Evolutionary conservation across 2,113 vertebrate species (phyloP), one percentile per base, ranked within the genome.

Genomic region (Mobula birostris): DNA sequence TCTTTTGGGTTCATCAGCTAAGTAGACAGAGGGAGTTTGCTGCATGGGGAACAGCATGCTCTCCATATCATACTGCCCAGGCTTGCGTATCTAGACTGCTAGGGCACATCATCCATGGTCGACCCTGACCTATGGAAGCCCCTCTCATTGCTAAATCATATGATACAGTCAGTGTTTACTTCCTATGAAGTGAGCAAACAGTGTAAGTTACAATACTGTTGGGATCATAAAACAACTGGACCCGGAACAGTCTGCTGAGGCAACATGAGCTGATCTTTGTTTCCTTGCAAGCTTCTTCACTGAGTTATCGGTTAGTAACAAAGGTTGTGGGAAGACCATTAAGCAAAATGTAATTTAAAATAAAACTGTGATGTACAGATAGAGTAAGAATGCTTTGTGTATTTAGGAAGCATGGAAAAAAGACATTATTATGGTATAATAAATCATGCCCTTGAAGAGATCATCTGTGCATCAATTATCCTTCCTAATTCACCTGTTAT

Each of bases 231-330:
- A 66, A 68, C 87, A 27, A 90, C 29, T 68, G 29, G n/a, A 90
- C 61, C 66, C 66, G 36, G 9, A 92, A 24, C 27, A 14, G 63
- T 88, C 58, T 15, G 61, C 24, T 8, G 70, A 66, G n/a, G 32
- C 63, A 92, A 72, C 66, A 40, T 72, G 88, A 92, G 40, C 66
- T 11, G 27, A n/a, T 92, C 63, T 40, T 92, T 92, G 88, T 72
- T 92, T 92, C 66, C 66, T 72, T 72, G n/a, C 88, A 92, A 92
- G 88, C 21, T 92, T 7, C 36, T 24, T 92, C 63, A 72, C 36
- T 36, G 63, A 72, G 4, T 21, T 24, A n/a, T 92, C 48, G 2
- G 36, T 92, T 92, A 72, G 32, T 72, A 92, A 70, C 32, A 72
- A 72, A 92, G 66, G 36, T 72, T 72, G 66, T n/a, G 21, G 19